Conservation (phyloP, 2,797 vertebrate genomes). For the Eulemur coronatus region DNA sequence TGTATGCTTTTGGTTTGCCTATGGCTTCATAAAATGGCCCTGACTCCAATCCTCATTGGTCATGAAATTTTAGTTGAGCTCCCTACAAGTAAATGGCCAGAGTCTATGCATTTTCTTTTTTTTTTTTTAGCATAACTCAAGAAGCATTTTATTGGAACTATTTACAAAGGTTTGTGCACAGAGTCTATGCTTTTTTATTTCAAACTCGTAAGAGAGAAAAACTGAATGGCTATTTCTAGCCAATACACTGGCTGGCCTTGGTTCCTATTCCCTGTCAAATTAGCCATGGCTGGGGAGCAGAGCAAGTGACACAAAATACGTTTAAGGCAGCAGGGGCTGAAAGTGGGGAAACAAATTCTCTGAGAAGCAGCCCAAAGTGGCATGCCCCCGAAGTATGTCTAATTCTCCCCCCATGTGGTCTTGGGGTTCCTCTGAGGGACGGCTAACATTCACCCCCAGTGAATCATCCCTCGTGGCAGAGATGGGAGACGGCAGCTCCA, state of each 20-base stretch:
- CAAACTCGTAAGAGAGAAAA: not conserved
- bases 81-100: not conserved
- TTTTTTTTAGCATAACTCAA: too few species aligned
- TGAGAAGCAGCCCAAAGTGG: not conserved
- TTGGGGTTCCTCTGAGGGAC: not conserved
- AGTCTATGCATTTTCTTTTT: not conserved
- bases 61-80: not conserved
- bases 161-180: not conserved
- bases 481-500: not conserved
- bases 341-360: not conserved
- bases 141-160: too few species aligned
- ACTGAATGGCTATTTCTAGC: not conserved
- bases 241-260: not conserved
- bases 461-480: not conserved
- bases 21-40: not conserved
- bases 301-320: rapidly evolving
- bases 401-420: rapidly evolving
- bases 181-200: not conserved
- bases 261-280: not conserved
- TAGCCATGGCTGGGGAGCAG: not conserved
- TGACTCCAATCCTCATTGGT: not conserved
- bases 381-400: not conserved
- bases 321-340: not conserved
- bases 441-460: too few species aligned
- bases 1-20: not conserved